Evolutionary conservation across 2,888 invertebrate genomes (phyloP), one percentile per base, ranked within the genome.

Genomic region (Lasioglossum malachurum): DNA sequence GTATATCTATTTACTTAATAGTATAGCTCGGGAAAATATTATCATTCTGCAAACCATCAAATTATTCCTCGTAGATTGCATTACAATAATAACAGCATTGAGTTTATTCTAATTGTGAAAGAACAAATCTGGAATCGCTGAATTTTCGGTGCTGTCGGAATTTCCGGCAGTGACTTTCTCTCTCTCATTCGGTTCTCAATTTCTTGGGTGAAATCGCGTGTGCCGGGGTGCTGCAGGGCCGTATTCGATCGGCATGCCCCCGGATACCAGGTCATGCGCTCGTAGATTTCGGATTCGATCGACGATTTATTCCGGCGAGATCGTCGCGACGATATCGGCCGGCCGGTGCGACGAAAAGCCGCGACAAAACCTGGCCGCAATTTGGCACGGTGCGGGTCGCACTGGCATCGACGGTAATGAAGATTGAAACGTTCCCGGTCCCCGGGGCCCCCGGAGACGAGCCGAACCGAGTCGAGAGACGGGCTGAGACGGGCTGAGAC

Each of bases 381-480:
- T 88, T 88, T 82, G 88, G 88, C 86, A 80, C 79, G 78, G 78
- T 77, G 83, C 80, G 81, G 73, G 80, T 80, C 79, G 77, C 79
- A 57, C 80, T 87, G 81, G 83, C 83, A 88, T 87, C 88, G 88
- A 88, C 84, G 84, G 86, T 92, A 93, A 91, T 89, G 91, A 92
- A 92, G 93, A 92, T 93, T 92, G 92, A 93, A 93, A 92, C 90
- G 90, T 93, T 92, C 79, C 82, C 53, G 88, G 88, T 89, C 88
- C 89, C 88, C 82, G 80, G 89, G 89, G 87, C 84, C 85, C 88
- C 86, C 84, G 76, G 87, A 83, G 78, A 83, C 80, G 86, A 80
- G 76, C 86, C 76, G 86, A 88, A 85, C 23, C 69, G 77, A 41
- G 88, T 57, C 75, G 79, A 41, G 69, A n/a, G 71, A n/a, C 14